A percentile compares a stretch with the other conserved stretches of the same genome.
These are phyloP conservation scores for Marmota monax DNA, from an alignment of 2,113 vertebrate species.

Conservation along the genomic window DNA sequence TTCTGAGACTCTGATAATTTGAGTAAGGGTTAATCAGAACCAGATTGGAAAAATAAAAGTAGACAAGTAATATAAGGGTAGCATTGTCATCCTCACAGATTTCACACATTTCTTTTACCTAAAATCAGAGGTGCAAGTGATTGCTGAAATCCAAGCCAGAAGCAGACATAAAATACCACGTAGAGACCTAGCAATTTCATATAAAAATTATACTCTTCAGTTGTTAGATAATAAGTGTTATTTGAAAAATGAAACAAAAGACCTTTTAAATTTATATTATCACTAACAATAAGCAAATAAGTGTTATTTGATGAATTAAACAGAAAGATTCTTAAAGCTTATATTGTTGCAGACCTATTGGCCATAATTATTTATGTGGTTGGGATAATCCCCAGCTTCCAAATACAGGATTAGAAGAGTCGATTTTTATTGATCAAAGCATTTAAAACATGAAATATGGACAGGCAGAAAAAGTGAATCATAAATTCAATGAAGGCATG, in stretches of 20 bases:
- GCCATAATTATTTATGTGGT: not conserved
- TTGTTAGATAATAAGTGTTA: conserved; percentile 43
- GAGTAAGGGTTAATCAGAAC: not conserved
- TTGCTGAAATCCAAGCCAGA: conserved; percentile 63
- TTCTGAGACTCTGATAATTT: conserved; percentile 25
- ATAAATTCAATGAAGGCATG: not conserved
- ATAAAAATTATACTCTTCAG: conserved; percentile 53
- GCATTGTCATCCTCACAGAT: not conserved
- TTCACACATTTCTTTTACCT: conserved; percentile 24
- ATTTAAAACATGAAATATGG: conserved; percentile 38
- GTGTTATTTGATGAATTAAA: conserved; percentile 67
- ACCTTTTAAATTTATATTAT: conserved; percentile 57
- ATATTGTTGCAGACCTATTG: not conserved
- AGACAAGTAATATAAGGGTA: not conserved
- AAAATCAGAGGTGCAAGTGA: conserved; percentile 34
- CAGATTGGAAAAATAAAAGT: not conserved
- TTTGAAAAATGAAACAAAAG: conserved; percentile 44
- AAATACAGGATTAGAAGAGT: conserved; percentile 25
- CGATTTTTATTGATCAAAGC: not conserved
- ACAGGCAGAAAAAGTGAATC: not conserved
- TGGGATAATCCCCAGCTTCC: conserved; percentile 7
- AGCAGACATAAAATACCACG: conserved; percentile 5
- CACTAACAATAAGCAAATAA: conserved; percentile 48
- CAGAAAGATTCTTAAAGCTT: conserved; percentile 11
- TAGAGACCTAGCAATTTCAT: conserved; percentile 61